phyloP scores from a whole-genome alignment of 1,140 invertebrate species.

The Rhizoglyphus robini region DNA sequence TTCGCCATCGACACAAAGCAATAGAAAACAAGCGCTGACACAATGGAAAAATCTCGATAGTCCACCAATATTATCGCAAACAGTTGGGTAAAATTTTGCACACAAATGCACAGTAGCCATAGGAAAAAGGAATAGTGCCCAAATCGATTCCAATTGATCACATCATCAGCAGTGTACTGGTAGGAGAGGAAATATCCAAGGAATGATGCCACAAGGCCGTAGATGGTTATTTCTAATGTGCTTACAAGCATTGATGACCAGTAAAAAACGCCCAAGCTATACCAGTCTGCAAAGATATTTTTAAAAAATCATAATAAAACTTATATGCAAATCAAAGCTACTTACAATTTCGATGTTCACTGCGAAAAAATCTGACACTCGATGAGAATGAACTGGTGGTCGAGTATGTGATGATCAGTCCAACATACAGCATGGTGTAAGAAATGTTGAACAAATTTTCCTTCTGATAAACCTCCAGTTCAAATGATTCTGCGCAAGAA shows the following conservation, averaged over 20 bases:
- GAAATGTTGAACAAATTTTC: no score
- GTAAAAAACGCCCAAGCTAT: background rate
- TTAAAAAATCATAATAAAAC: background rate
- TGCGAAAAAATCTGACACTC: background rate
- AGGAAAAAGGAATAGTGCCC: background rate
- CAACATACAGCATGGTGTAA: no score
- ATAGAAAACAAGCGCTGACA: background rate
- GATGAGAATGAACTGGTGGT: no score
- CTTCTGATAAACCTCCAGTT: no score
- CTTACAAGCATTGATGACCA: background rate
- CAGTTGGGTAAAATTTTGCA: background rate
- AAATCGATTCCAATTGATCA: background rate
- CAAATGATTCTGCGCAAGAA: no score
- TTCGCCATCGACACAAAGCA: background rate
- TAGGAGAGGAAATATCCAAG: background rate
- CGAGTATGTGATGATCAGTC: no score
- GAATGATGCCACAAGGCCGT: background rate
- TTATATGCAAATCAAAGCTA: background rate
- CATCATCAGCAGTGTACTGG: background rate
- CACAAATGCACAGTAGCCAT: background rate
- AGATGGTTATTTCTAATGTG: background rate
- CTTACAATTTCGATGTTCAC: slow-evolving; percentile 13
- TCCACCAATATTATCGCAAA: background rate
- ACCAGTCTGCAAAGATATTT: background rate
- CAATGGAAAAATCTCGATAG: background rate